These are phyloP conservation scores for Knipowitschia caucasica DNA, from an alignment of 2,797 vertebrate genomes.

Conservation along the genomic window DNA sequence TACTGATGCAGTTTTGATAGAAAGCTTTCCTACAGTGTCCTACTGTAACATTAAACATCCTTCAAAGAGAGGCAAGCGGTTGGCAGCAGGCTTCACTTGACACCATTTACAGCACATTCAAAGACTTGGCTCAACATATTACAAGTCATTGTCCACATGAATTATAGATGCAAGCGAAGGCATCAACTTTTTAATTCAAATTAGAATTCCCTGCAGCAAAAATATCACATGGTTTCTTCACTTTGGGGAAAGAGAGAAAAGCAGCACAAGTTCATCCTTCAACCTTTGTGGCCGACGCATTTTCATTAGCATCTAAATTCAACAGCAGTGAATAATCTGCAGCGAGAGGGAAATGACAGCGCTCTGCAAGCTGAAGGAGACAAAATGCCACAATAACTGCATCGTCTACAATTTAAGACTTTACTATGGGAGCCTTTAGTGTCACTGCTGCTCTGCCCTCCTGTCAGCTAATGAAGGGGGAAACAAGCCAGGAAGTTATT, in stretches of 20 bases:
- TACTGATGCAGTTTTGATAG: background rate
- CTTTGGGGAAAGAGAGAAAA: conserved; percentile 47
- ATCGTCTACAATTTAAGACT: conserved; percentile 11
- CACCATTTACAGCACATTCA: conserved; percentile 37
- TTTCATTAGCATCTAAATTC: conserved; percentile 53
- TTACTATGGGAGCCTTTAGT: background rate
- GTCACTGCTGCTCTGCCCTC: background rate
- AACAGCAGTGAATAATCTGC: conserved; percentile 36
- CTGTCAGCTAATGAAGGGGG: conserved; percentile 5
- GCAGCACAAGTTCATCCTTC: conserved; percentile 43
- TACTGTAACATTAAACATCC: conserved; percentile 1
- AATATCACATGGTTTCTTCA: conserved; percentile 37
- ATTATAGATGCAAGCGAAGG: conserved; percentile 60
- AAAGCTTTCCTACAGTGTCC: background rate
- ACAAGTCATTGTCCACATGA: conserved; percentile 52
- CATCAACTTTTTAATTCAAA: conserved; percentile 66
- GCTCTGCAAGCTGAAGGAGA: conserved; percentile 6
- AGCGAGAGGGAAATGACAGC: background rate
- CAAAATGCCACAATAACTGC: conserved; percentile 13
- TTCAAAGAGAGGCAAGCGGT: conserved; percentile 3
- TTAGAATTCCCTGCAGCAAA: conserved; percentile 58
- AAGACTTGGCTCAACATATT: conserved; percentile 47
- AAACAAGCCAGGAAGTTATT: conserved; percentile 2
- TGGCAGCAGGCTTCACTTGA: conserved; percentile 28
- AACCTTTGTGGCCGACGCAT: conserved; percentile 55